A percentile compares a stretch with the other conserved stretches of the same genome.
phyloP scores from a whole-genome alignment of 2,888 invertebrate genomes.

The Agrochola macilenta region DNA sequence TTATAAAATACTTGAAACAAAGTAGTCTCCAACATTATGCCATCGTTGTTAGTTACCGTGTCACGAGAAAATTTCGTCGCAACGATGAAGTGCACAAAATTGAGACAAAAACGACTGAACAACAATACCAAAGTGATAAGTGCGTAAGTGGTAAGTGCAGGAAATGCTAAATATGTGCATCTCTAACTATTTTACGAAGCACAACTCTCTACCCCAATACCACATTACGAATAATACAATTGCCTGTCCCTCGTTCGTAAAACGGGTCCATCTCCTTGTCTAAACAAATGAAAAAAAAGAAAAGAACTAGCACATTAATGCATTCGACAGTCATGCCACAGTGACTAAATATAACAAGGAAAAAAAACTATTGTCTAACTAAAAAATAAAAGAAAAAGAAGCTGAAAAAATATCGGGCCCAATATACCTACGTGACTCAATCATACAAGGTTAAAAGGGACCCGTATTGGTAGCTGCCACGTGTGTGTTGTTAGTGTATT shows the following conservation, averaged over 20 bases:
- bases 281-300: conserved; percentile 35
- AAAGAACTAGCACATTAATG: conserved; percentile 63
- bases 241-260: conserved; percentile 12
- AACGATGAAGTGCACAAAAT: not conserved
- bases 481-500: conserved; percentile 64
- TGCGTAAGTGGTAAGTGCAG: conserved; percentile 44
- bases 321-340: conserved; percentile 72
- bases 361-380: conserved; percentile 66
- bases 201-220: conserved; percentile 27
- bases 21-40: not conserved
- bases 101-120: conserved; percentile 10
- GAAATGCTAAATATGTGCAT: conserved; percentile 32
- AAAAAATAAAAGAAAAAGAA: conserved; percentile 71
- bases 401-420: conserved; percentile 60
- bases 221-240: conserved; percentile 17
- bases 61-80: not conserved
- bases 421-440: conserved; percentile 76
- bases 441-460: conserved; percentile 77
- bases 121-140: conserved; percentile 20
- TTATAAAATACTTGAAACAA: conserved; percentile 14
- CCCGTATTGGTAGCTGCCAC: conserved; percentile 78
- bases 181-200: conserved; percentile 49
- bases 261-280: conserved; percentile 27
- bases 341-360: conserved; percentile 72
- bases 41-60: conserved; percentile 4